Conservation (phyloP, 30 jellyfish, hydroid and myxozoan genomes). For the Cassiopea andromeda region DNA sequence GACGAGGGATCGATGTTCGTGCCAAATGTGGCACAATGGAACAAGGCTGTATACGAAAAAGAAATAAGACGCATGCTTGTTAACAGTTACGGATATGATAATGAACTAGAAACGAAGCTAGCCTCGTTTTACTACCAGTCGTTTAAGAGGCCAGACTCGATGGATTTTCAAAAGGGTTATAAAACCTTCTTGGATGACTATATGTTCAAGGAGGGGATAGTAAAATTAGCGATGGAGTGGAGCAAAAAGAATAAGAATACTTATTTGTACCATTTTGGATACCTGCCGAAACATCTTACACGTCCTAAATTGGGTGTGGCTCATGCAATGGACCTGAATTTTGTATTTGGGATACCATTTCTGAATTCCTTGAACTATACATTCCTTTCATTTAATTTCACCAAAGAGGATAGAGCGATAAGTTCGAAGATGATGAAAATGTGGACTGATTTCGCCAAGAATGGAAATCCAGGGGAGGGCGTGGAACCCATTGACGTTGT, state of each 20-base stretch:
- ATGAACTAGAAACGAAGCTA: conserved; percentile 1
- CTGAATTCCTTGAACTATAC: not conserved
- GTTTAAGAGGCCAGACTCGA: not conserved
- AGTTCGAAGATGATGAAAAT: no score
- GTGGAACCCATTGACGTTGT: no score
- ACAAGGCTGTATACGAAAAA: not conserved
- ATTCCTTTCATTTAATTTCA: not conserved
- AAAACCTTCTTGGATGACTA: conserved; percentile 13
- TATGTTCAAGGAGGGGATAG: not conserved
- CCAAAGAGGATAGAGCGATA: no score
- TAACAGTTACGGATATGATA: not conserved
- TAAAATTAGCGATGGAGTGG: conserved; percentile 26
- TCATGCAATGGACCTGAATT: conserved; percentile 38
- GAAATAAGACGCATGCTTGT: not conserved
- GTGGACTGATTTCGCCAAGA: no score
- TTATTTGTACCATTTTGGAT: conserved; percentile 30
- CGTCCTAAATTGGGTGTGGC: conserved; percentile 11
- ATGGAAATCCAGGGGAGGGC: no score
- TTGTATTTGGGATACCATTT: conserved; percentile 44
- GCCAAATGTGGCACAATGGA: conserved; percentile 12
- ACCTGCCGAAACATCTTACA: conserved; percentile 20
- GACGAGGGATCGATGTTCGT: conserved; percentile 59
- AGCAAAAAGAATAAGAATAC: conserved; percentile 5
- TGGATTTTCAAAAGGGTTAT: not conserved
- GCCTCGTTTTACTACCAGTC: conserved; percentile 10